Evolutionary conservation across 2,113 vertebrate genomes (phyloP), one percentile per base, ranked within the genome.

Genomic region (Abramis brama): DNA sequence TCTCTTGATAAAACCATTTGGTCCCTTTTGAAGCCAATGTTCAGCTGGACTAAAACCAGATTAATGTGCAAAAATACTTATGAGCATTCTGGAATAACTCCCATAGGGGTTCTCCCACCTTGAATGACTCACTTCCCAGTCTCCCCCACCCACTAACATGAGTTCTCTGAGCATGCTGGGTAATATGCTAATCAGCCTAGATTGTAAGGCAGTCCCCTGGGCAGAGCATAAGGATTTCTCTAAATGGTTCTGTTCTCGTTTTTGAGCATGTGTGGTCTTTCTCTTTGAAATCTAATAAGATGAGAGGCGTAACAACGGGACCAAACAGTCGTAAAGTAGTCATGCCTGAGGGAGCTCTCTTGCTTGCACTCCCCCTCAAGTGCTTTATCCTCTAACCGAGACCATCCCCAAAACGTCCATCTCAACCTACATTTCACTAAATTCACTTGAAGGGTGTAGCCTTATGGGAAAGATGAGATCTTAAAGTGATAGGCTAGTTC

Each of bases 31-130:
- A 50, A 79, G 79, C 50, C 3, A 8, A 23, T 23, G 36, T 43
- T 11, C 47, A 57, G 33, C 21, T 39, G 60, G 73, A 79, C 79
- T 77, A 39, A 83, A 86, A 33, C 15, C 23, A 23, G 79, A 66
- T 62, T 79, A 55, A 79, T 64, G 33, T 50, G 36, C 52, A 79
- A 85, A 68, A 73, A 39, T 43, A 36, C 47, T 27, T 66, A 78
- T 73, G 27, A n/a, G 52, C 43, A 60, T 74, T 79, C 57, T 57
- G 43, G 3, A 82, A 74, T 59, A 60, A 45, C 68, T 82, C 57
- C 60, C 79, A 79, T 36, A 85, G 79, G 71, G 62, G 19, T 74
- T 79, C 19, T 62, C 45, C 47, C 68, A 75, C 82, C 77, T 75
- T 50, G 43, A 80, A 74, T 30, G 50, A 50, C 62, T 83, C 83